Conservation (phyloP, 2,888 invertebrate species). For the Oxytorus armatus region DNA sequence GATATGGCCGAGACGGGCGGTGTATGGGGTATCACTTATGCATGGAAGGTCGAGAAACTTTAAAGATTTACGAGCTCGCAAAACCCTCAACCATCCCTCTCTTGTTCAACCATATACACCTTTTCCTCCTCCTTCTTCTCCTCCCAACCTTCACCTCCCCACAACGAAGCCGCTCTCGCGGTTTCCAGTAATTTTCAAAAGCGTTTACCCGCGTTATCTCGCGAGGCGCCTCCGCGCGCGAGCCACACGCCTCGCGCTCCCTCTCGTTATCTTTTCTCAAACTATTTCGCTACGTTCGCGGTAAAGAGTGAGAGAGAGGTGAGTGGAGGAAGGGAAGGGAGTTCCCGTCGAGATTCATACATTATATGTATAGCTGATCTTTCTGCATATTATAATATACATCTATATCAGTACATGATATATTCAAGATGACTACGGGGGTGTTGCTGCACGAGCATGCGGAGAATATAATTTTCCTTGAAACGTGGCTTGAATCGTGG, state of each 20-base stretch:
- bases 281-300: constrained; percentile 64
- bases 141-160: constrained; percentile 2
- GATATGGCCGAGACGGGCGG: constrained; percentile 49
- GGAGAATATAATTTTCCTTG: constrained; percentile 31
- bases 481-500: constrained; percentile 27
- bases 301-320: constrained; percentile 13
- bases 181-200: constrained; percentile 68
- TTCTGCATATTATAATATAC: neutral
- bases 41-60: constrained; percentile 68
- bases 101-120: constrained; percentile 22
- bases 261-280: constrained; percentile 64
- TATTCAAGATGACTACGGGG: constrained; percentile 17
- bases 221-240: constrained; percentile 48
- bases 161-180: constrained; percentile 46
- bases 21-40: constrained; percentile 67
- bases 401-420: constrained; percentile 33
- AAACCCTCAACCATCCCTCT: constrained; percentile 50
- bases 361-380: constrained; percentile 26
- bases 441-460: constrained; percentile 19
- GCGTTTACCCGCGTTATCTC: constrained; percentile 66
- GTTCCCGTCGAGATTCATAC: constrained; percentile 25
- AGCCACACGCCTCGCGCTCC: constrained; percentile 22
- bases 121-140: neutral
- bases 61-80: constrained; percentile 65
- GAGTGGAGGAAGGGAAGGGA: neutral